These are phyloP conservation scores for Leucophora obtusa DNA, from an alignment of 2,888 invertebrate genomes.

Conservation along the genomic window DNA sequence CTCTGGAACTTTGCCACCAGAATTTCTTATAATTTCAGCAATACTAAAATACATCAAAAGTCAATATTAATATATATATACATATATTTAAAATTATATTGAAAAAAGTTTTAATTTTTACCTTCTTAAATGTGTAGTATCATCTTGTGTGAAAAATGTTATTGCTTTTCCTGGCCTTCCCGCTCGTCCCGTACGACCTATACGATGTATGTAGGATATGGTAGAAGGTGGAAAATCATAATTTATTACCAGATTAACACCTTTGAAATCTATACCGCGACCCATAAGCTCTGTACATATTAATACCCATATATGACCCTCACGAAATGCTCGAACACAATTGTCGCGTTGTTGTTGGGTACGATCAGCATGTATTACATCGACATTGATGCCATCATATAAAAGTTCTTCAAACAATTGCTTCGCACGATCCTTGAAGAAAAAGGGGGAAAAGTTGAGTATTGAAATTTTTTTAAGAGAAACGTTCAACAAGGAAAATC, in stretches of 20 bases:
- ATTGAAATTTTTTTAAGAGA: no score
- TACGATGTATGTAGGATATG: constrained; percentile 93
- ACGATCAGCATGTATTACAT: constrained; percentile 94
- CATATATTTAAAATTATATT: no score
- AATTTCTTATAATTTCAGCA: constrained; percentile 92
- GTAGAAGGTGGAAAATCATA: constrained; percentile 96
- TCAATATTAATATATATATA: background rate
- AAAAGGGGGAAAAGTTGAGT: no score
- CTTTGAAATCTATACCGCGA: constrained; percentile 97
- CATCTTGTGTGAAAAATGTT: constrained; percentile 95
- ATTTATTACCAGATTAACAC: constrained; percentile 97
- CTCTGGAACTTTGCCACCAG: constrained; percentile 94
- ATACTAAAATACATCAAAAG: constrained; percentile 82
- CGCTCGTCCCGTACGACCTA: constrained; percentile 94
- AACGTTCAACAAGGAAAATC: no score
- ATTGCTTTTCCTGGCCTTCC: constrained; percentile 92
- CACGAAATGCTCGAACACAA: constrained; percentile 92
- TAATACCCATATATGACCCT: constrained; percentile 95
- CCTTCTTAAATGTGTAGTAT: constrained; percentile 91
- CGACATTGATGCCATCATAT: constrained; percentile 95
- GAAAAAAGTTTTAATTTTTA: constrained; percentile 72
- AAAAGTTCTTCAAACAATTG: constrained; percentile 94
- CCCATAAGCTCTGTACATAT: constrained; percentile 98
- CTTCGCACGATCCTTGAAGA: constrained; percentile 90
- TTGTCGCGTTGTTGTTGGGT: constrained; percentile 94